A percentile compares a stretch with the other conserved stretches of the same genome.
Evolutionary conservation across 2,888 invertebrate genomes (phyloP).

Genomic region (Tetanocera ferruginea): DNA sequence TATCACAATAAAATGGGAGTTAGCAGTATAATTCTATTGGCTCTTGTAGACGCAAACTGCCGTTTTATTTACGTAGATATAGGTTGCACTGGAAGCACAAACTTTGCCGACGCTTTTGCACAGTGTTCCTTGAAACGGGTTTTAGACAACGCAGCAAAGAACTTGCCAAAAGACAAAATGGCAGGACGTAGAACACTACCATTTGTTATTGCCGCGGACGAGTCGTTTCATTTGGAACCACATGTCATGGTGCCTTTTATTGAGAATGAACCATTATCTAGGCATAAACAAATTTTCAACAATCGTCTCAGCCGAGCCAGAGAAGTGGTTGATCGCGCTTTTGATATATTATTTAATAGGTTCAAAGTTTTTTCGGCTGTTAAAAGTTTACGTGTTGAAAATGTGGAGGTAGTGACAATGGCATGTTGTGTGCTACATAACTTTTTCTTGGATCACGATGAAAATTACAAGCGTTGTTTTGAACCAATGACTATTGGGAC

Average conservation of each 20-base stretch:
- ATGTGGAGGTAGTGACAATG: conserved; percentile 42
- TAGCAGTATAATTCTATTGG: conserved; percentile 41
- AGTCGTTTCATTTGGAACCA: conserved; percentile 44
- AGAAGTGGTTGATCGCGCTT: conserved; percentile 39
- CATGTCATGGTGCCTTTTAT: conserved; percentile 48
- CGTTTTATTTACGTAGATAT: conserved; percentile 48
- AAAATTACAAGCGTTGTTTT: conserved; percentile 2
- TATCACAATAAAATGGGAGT: conserved; percentile 38
- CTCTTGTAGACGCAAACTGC: conserved; percentile 45
- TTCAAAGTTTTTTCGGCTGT: conserved; percentile 31
- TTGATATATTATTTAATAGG: conserved; percentile 36
- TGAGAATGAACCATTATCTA: conserved; percentile 21
- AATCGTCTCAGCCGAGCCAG: conserved; percentile 33
- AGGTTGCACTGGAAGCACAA: conserved; percentile 39
- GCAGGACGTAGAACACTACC: conserved; percentile 46
- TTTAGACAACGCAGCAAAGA: background rate
- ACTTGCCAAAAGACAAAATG: conserved; percentile 38
- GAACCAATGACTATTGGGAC: background rate
- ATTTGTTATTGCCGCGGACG: conserved; percentile 47
- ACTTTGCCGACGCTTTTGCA: conserved; percentile 33
- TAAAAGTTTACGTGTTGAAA: conserved; percentile 32
- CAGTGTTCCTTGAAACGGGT: background rate
- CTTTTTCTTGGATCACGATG: conserved; percentile 40
- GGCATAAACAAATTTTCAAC: conserved; percentile 26
- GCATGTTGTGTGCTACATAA: conserved; percentile 44